These are phyloP conservation scores for Laupala kohalensis DNA, from an alignment of 1,140 invertebrate genomes.

Conservation along the genomic window DNA sequence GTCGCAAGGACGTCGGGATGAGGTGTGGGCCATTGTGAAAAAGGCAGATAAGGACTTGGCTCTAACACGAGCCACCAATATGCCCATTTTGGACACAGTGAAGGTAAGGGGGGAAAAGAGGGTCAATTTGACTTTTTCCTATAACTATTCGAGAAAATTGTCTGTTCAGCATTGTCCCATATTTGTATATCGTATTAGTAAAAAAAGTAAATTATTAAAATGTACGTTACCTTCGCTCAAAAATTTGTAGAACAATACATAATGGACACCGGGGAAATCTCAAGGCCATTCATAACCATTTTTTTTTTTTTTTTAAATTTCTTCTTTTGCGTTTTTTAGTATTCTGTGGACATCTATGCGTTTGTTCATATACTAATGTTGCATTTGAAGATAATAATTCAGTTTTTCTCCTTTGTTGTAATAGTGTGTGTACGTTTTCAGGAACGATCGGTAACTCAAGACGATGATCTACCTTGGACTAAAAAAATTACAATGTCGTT, in stretches of 20 bases:
- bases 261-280: too few species aligned
- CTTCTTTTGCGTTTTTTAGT: too few species aligned
- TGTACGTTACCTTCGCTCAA: neutral
- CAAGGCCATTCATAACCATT: too few species aligned
- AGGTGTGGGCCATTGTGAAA: conserved; percentile 24
- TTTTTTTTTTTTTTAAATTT: too few species aligned
- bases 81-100: neutral
- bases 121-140: too few species aligned
- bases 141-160: neutral
- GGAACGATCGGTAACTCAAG: too few species aligned
- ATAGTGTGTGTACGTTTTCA: too few species aligned
- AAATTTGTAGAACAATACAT: neutral
- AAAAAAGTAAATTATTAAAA: neutral
- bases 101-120: too few species aligned
- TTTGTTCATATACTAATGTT: too few species aligned
- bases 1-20: conserved; percentile 23
- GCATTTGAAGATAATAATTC: too few species aligned
- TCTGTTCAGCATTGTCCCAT: neutral
- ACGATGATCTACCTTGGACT: neutral
- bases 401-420: too few species aligned
- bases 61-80: neutral
- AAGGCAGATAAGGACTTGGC: conserved; percentile 18
- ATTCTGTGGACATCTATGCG: too few species aligned
- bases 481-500: neutral
- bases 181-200: neutral